These are phyloP conservation scores for Pollenia amentaria DNA, from an alignment of 2,888 invertebrate genomes.

Conservation along the genomic window DNA sequence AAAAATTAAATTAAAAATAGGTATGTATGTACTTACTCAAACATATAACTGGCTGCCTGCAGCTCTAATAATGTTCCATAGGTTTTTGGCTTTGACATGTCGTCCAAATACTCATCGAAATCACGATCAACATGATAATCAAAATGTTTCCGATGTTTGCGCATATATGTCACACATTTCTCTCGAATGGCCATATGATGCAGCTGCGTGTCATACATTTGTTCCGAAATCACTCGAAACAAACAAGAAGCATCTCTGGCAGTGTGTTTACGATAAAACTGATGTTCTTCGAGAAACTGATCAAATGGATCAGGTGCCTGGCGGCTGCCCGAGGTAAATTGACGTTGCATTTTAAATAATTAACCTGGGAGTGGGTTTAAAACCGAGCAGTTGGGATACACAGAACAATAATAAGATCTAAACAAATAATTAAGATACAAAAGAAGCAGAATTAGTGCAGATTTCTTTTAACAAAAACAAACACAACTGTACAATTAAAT, in stretches of 20 bases:
- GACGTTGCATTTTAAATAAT: constrained; percentile 77
- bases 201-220: constrained; percentile 88
- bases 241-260: constrained; percentile 95
- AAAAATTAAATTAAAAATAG: too few species aligned
- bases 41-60: constrained; percentile 89
- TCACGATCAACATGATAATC: constrained; percentile 88
- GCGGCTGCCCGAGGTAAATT: constrained; percentile 83
- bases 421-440: constrained; percentile 26
- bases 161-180: constrained; percentile 91
- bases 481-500: constrained; percentile 68
- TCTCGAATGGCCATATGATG: constrained; percentile 90
- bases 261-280: constrained; percentile 93
- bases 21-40: constrained; percentile 86
- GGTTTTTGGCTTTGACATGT: constrained; percentile 89
- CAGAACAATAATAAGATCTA: constrained; percentile 59
- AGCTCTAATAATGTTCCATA: constrained; percentile 90
- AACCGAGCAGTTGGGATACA: constrained; percentile 23
- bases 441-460: not conserved
- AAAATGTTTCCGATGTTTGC: constrained; percentile 87
- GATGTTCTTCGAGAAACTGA: constrained; percentile 91
- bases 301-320: constrained; percentile 86
- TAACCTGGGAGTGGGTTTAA: not conserved
- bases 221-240: constrained; percentile 95
- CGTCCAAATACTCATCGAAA: constrained; percentile 88
- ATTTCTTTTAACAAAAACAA: constrained; percentile 27